phyloP scores from a whole-genome alignment of 2,888 invertebrate species.

The Heterodera filipjevi region DNA sequence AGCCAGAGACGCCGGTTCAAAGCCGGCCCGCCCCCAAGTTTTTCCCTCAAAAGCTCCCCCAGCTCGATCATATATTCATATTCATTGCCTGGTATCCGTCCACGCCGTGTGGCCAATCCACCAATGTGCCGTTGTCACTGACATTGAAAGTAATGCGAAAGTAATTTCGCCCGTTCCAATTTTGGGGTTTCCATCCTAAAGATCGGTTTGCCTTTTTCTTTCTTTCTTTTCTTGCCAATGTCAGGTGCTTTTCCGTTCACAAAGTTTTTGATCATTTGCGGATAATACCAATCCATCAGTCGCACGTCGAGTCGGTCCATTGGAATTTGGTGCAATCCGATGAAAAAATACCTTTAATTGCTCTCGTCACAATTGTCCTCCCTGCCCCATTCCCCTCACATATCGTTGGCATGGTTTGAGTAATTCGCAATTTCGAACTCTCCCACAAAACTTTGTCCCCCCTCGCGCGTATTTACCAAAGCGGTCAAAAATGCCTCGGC shows the following conservation, averaged over 20 bases:
- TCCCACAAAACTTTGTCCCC: conserved; percentile 29
- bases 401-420: conserved; percentile 41
- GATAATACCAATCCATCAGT: conserved; percentile 41
- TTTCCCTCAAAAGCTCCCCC: too few relatives aligned
- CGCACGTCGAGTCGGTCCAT: conserved; percentile 36
- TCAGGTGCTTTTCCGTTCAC: conserved; percentile 29
- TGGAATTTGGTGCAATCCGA: conserved; percentile 40
- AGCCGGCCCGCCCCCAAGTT: too few relatives aligned
- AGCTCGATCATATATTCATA: background rate
- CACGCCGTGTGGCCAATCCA: conserved; percentile 26
- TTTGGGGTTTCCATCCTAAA: conserved; percentile 43
- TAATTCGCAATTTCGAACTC: conserved; percentile 33
- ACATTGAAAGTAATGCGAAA: conserved; percentile 40
- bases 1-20: too few relatives aligned
- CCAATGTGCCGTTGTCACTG: conserved; percentile 29
- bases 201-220: background rate
- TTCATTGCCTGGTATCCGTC: conserved; percentile 24
- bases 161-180: conserved; percentile 41
- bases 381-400: conserved; percentile 15
- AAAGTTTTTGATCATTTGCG: conserved; percentile 39
- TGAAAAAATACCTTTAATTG: conserved; percentile 32
- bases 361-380: background rate
- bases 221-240: conserved; percentile 15
- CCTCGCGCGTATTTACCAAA: conserved; percentile 34
- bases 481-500: conserved; percentile 30